Base-by-base conservation (phyloP, 1,140 invertebrate genomes). In the Trichoplusia ni region DNA sequence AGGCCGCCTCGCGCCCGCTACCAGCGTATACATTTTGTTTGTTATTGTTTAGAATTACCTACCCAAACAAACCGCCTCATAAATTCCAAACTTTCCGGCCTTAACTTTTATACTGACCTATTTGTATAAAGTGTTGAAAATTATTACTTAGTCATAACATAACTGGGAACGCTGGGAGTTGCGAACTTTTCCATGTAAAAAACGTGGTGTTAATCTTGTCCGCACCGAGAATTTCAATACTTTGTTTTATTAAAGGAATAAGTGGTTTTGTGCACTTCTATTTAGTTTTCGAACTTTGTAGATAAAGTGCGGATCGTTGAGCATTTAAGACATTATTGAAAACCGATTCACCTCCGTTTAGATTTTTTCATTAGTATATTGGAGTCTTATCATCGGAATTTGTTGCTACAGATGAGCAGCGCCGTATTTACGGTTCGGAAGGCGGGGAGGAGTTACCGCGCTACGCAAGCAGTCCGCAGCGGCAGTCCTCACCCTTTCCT, bases 401-500 rank as follows among this genome's bases (percentile, higher is more conserved):
- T 73, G 19, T 71, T n/a, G n/a, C n/a, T 71, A 42, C 59, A 89
- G 86, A 77, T 75, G 86, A 89, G 63, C 86, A 88, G 64, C 78
- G 87, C 37, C 81, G 87, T 1, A 88, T 87, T 11, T 90, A 90
- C 23, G 84, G 84, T 0, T 89, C 86, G 1, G 77, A 90, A 31
- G 71, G 77, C 3, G 82, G 81, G 0, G 83, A 86, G 38, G 77
- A 81, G 1, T 63, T 69, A 0, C 89, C 86, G 0, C 79, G 90
- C 0, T 90, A 83, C 59, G 80, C 89, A 46, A 86, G 85, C 79
- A 90, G 89, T 54, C 90, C 90, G 0, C 93, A 93, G 64, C 85
- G 94, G 37, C 94, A 94, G 81, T 92, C 93, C 4, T 94, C 93
- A 14, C 94, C 94, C 7, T 94, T 94, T 75, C 93, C 94, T 29